phyloP scores from a whole-genome alignment of 2,113 vertebrate species.

The Leucoraja erinaceus region DNA sequence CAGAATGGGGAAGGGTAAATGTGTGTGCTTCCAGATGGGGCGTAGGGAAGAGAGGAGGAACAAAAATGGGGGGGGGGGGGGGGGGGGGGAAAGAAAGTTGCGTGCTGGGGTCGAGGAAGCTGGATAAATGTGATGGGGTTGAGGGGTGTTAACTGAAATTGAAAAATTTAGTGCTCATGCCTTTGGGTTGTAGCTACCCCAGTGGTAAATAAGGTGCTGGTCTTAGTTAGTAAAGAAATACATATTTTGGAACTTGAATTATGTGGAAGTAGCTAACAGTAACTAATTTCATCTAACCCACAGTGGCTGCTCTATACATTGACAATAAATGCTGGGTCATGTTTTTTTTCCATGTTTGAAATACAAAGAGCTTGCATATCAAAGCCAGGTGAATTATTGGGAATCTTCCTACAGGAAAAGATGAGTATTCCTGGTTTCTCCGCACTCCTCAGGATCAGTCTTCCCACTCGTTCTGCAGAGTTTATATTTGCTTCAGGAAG shows the following conservation, averaged over 20 bases:
- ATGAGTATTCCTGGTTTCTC: neutral
- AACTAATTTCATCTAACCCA: neutral
- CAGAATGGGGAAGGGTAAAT: too few species aligned
- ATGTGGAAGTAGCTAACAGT: neutral
- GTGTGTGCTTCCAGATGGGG: too few species aligned
- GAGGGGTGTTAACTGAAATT: too few species aligned
- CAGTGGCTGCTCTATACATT: neutral
- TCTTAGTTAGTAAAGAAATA: neutral
- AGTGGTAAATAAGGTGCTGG: too few species aligned
- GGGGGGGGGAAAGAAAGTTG: too few species aligned
- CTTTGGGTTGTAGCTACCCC: too few species aligned
- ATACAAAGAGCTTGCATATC: neutral
- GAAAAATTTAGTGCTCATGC: too few species aligned
- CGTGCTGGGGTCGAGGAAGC: too few species aligned
- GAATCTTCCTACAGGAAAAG: neutral
- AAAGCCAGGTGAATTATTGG: neutral
- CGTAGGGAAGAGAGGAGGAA: too few species aligned
- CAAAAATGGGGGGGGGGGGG: too few species aligned
- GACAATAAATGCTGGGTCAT: neutral
- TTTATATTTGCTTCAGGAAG: conserved; percentile 57
- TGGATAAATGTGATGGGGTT: too few species aligned
- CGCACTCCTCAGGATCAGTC: neutral
- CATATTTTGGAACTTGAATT: neutral
- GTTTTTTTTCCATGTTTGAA: neutral
- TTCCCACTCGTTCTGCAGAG: neutral